Evolutionary conservation across 2,888 invertebrate species (phyloP).

Genomic region (Pyralis farinalis): DNA sequence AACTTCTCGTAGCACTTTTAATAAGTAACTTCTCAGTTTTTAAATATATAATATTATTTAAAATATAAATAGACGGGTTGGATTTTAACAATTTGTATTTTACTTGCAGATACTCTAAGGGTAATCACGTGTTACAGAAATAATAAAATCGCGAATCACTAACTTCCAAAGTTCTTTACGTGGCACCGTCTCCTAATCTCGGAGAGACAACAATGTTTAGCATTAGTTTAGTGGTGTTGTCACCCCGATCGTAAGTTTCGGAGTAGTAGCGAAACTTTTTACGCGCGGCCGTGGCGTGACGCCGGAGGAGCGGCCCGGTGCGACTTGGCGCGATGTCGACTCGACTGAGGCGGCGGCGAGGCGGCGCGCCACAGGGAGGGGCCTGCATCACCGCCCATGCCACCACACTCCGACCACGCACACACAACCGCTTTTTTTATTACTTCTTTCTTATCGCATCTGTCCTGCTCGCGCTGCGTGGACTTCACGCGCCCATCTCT

Average conservation of each 20-base stretch:
- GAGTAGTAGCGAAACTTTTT: conserved; percentile 67
- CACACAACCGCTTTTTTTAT: conserved; percentile 76
- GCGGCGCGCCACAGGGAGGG: conserved; percentile 73
- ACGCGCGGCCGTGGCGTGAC: conserved; percentile 51
- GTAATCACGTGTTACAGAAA: conserved; percentile 25
- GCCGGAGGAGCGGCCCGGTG: conserved; percentile 58
- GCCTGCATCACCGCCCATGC: conserved; percentile 76
- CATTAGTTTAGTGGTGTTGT: conserved; percentile 33
- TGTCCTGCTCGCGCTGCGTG: conserved; percentile 61
- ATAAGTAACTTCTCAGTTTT: background rate
- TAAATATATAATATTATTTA: background rate
- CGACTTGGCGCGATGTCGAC: conserved; percentile 66
- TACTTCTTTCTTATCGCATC: conserved; percentile 74
- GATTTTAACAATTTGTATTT: background rate
- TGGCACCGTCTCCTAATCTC: conserved; percentile 19
- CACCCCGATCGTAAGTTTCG: conserved; percentile 59
- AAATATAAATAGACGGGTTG: conserved; percentile 18
- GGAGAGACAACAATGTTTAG: conserved; percentile 22
- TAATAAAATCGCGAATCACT: conserved; percentile 26
- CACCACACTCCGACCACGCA: conserved; percentile 77
- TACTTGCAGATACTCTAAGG: too few species aligned
- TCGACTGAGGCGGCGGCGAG: conserved; percentile 69
- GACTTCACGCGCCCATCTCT: conserved; percentile 49
- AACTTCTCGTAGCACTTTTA: conserved; percentile 22
- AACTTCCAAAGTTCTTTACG: conserved; percentile 25